Evolutionary conservation across 2,888 invertebrate genomes (phyloP).

Genomic region (Sinodicranocentrus sp.): DNA sequence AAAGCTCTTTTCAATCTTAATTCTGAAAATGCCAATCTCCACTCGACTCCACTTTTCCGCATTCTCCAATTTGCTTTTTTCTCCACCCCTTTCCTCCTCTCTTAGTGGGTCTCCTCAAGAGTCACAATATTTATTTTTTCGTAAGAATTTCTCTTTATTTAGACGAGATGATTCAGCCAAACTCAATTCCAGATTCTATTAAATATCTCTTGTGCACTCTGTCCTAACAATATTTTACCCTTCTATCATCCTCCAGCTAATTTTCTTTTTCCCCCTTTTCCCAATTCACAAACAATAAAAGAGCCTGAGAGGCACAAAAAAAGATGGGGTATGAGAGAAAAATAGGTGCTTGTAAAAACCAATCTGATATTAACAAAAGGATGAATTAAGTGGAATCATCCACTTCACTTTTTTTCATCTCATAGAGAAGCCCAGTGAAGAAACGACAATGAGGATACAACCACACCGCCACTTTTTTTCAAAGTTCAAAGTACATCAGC

Average conservation of each 20-base stretch:
- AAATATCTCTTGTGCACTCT: neutral
- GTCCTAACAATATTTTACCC: neutral
- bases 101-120: neutral
- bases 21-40: neutral
- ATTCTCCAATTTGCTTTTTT: neutral
- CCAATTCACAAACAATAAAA: constrained; percentile 40
- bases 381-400: constrained; percentile 66
- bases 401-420: constrained; percentile 53
- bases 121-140: neutral
- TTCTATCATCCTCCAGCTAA: constrained; percentile 48
- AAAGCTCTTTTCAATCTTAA: too few species aligned
- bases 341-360: constrained; percentile 51
- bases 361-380: constrained; percentile 64
- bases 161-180: neutral
- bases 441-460: neutral
- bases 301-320: constrained; percentile 3
- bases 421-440: neutral
- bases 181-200: neutral
- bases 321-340: neutral
- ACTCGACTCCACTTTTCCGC: too few species aligned
- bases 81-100: neutral
- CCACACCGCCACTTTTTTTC: neutral
- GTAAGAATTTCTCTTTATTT: neutral
- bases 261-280: constrained; percentile 43
- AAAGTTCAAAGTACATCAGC: too few species aligned